phyloP scores from a whole-genome alignment of 2,888 invertebrate genomes.

The Notodromas monacha region DNA sequence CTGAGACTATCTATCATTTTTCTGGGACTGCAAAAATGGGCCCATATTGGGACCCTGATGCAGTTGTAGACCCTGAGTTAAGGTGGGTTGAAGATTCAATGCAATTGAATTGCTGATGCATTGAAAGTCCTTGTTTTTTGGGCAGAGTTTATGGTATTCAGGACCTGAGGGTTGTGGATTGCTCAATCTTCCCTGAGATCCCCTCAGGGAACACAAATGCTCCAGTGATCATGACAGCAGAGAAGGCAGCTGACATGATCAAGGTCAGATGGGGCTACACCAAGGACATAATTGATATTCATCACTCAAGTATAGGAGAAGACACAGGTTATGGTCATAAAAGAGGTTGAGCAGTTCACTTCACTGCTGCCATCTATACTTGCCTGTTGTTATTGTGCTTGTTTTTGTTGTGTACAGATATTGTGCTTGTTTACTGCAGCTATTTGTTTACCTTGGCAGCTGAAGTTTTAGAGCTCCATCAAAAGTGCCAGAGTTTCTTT shows the following conservation, averaged over 20 bases:
- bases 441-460: too few relatives aligned
- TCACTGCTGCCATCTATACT: too few relatives aligned
- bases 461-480: too few relatives aligned
- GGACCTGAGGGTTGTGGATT: neutral
- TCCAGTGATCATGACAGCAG: conserved; percentile 10
- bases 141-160: conserved; percentile 1
- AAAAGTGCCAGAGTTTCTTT: too few relatives aligned
- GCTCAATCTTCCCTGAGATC: neutral
- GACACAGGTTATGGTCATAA: too few relatives aligned
- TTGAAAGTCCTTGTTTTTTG: neutral
- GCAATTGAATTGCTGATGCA: neutral
- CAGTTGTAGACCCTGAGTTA: conserved; percentile 1
- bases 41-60: conserved; percentile 6
- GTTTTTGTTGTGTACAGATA: too few relatives aligned
- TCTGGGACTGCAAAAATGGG: conserved; percentile 9
- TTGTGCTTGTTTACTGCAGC: too few relatives aligned
- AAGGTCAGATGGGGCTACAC: too few relatives aligned
- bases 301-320: too few relatives aligned
- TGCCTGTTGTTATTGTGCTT: too few relatives aligned
- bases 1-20: conserved; percentile 6
- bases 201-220: conserved; percentile 9
- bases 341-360: too few relatives aligned
- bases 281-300: too few relatives aligned
- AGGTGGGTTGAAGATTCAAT: conserved; percentile 1
- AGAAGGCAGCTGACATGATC: conserved; percentile 10